A percentile compares a stretch with the other conserved stretches of the same genome.
phyloP scores from a whole-genome alignment of 2,797 vertebrate species.

The Gadopsis bispinosus region DNA sequence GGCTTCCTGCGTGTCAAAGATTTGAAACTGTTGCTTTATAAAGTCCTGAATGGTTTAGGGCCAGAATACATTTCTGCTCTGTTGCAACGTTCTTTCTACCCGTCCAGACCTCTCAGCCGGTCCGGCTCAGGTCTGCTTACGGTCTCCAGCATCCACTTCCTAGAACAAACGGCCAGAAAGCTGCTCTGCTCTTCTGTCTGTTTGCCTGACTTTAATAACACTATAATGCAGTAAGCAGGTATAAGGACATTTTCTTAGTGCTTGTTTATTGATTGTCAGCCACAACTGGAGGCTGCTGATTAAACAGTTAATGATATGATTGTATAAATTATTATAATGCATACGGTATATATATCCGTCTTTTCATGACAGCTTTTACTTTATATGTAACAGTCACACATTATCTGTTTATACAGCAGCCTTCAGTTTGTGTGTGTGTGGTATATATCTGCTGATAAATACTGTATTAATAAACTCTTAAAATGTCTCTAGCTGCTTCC shows the following conservation, averaged over 20 bases:
- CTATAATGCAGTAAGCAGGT: background rate
- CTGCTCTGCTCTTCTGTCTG: background rate
- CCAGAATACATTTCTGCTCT: background rate
- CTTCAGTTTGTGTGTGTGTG: too few relatives aligned
- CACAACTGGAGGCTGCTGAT: background rate
- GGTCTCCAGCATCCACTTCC: background rate
- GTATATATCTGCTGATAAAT: too few relatives aligned
- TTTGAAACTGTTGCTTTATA: background rate
- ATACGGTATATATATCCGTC: too few relatives aligned
- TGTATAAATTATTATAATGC: too few relatives aligned
- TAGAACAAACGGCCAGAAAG: background rate
- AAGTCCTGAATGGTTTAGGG: background rate
- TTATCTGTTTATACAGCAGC: too few relatives aligned
- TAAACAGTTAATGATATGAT: background rate
- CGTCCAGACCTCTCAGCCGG: background rate
- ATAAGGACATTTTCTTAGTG: background rate
- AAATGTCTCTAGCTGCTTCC: background rate
- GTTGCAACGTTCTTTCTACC: background rate
- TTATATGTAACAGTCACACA: too few relatives aligned
- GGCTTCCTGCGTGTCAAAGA: background rate
- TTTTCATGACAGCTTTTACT: too few relatives aligned
- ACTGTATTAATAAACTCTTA: background rate
- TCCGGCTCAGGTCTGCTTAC: background rate
- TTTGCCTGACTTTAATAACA: background rate
- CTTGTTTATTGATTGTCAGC: background rate